Percentiles rank a stretch among this genome's conserved stretches.
Evolutionary conservation across 1,140 invertebrate species (phyloP).

Genomic region (Ctenoplectra terminalis): DNA sequence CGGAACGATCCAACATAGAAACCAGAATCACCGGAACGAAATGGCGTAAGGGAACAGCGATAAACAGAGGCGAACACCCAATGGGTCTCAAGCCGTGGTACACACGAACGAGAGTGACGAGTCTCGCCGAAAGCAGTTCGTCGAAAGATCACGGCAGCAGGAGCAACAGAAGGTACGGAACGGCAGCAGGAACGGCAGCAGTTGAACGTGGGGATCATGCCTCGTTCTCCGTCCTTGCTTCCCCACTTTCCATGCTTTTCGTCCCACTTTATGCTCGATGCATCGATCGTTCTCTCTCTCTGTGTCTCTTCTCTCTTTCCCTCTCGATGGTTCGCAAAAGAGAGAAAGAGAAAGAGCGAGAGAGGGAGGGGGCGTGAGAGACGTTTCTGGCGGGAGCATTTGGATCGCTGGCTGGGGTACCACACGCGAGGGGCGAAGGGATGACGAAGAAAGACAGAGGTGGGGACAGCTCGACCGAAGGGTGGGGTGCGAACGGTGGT

Average conservation of each 20-base stretch:
- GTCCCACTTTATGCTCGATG: conserved; percentile 35
- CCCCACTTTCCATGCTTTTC: conserved; percentile 44
- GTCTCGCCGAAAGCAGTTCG: conserved; percentile 55
- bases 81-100: conserved; percentile 22
- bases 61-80: conserved; percentile 22
- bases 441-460: background rate
- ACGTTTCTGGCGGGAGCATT: conserved; percentile 30
- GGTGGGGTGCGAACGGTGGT: conserved; percentile 44
- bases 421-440: conserved; percentile 4
- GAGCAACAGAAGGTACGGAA: conserved; percentile 67
- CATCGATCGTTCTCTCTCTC: conserved; percentile 66
- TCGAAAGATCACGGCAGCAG: conserved; percentile 67
- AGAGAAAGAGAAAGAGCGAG: conserved; percentile 41
- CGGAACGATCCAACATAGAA: background rate
- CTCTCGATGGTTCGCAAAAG: conserved; percentile 5
- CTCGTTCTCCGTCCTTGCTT: conserved; percentile 28
- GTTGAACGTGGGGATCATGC: conserved; percentile 59
- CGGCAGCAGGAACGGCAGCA: conserved; percentile 66
- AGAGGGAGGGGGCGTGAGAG: conserved; percentile 57
- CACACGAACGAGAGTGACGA: conserved; percentile 27
- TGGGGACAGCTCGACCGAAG: conserved; percentile 5
- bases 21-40: background rate
- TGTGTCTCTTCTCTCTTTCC: conserved; percentile 44
- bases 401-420: conserved; percentile 16
- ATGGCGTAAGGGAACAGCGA: background rate